Evolutionary conservation across 1,140 invertebrate species (phyloP), one percentile per base, ranked within the genome.

Genomic region (Drosophila hydei): DNA sequence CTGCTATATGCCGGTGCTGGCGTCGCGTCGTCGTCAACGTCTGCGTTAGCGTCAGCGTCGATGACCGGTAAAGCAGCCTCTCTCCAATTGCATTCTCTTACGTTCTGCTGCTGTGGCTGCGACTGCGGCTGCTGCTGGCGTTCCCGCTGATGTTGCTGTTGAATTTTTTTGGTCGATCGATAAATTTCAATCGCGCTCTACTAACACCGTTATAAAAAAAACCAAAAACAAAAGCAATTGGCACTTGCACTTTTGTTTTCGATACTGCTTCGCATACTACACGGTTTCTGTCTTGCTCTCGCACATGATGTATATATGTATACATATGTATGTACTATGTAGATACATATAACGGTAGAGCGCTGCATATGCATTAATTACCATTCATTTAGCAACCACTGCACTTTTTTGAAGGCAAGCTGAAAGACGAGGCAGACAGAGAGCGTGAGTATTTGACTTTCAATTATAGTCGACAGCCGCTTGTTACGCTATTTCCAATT

Each of bases 241-340:
- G 11, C 63, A 58, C 60, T 56, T 42, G 60, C 68, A 60, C 70
- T 72, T 60, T 61, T 68, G 18, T 52, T 61, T 65, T 25, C 19
- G 30, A 30, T 54, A 16, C 62, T 40, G 12, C 27, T 25, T 47
- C 16, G 18, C 60, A 19, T 25, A 25, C 36, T 47, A 40, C 36
- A 36, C 43, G 51, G 62, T 60, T 63, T 60, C 55, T 60, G 21
- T 67, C 48, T 27, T 52, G 27, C 51, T 36, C 52, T 25, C 9
- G 7, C 30, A 21, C 51, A 3, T 9, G 33, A 36, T 36, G 33
- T 11, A 36, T 23, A 23, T 23, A 33, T 33, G 2, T 7, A 16
- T 27, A 38, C n/a, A n/a, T n/a, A n/a, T n/a, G n/a, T n/a, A n/a
- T n/a, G n/a, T n/a, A n/a, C n/a, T 60, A 43, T 43, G 6, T 42